These are phyloP conservation scores for Bothrops alternatus DNA, from an alignment of 2,797 vertebrate species.

Conservation along the genomic window DNA sequence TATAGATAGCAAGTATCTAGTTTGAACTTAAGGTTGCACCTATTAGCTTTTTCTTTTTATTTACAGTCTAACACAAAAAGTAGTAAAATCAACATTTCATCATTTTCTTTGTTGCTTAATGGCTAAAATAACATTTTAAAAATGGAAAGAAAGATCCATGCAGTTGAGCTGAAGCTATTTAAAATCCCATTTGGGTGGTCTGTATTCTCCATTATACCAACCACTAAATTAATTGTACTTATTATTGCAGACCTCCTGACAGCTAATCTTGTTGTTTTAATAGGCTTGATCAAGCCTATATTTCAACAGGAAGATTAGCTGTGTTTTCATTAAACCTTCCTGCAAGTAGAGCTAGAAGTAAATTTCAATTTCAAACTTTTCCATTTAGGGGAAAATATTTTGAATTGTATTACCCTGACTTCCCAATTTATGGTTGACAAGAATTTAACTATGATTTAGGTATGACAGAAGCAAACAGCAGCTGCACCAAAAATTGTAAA, in stretches of 20 bases:
- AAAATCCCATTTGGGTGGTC: slow-evolving; percentile 3
- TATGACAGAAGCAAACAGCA: not conserved
- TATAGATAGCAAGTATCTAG: not conserved
- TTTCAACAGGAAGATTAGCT: slow-evolving; percentile 3
- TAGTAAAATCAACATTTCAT: not conserved
- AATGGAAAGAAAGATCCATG: not conserved
- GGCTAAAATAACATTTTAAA: not conserved
- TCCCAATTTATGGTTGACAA: not conserved
- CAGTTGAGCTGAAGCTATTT: not conserved
- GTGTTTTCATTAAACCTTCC: slow-evolving; percentile 14
- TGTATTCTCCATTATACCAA: slow-evolving; percentile 1
- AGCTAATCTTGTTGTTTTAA: not conserved
- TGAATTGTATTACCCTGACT: not conserved
- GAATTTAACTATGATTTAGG: slow-evolving; percentile 10
- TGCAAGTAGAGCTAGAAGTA: slow-evolving; percentile 2
- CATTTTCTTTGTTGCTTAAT: slow-evolving; percentile 7
- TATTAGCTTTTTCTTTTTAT: not conserved
- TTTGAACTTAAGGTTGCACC: not conserved
- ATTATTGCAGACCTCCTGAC: not conserved
- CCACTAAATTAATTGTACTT: slow-evolving; percentile 15
- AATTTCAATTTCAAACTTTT: slow-evolving; percentile 10
- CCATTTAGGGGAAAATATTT: not conserved
- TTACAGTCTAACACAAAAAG: not conserved
- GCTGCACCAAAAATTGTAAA: not conserved
- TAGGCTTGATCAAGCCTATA: not conserved